Percentiles rank a stretch among this genome's conserved stretches.
Evolutionary conservation across 2,797 vertebrate genomes (phyloP).

Genomic region (Schizothorax lantsangensis): DNA sequence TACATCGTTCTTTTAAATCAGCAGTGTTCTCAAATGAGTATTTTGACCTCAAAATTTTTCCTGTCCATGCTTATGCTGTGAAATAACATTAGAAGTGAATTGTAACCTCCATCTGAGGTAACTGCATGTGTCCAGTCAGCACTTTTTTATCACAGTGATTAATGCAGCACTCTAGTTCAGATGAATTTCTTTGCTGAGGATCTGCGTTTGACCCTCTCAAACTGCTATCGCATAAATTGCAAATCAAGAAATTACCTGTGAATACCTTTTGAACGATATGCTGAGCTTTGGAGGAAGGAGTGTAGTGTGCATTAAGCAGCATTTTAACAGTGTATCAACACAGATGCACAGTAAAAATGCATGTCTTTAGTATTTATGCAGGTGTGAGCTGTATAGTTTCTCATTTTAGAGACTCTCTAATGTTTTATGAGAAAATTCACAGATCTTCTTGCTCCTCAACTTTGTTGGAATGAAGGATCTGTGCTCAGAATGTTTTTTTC

Average conservation of each 20-base stretch:
- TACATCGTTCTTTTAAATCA: neutral
- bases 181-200: conserved; percentile 42
- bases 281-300: neutral
- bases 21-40: neutral
- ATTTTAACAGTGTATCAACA: neutral
- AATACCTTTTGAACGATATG: conserved; percentile 20
- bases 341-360: neutral
- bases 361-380: neutral
- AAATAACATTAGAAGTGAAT: conserved; percentile 1
- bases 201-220: conserved; percentile 24
- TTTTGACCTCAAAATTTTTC: conserved; percentile 4
- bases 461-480: neutral
- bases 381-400: neutral
- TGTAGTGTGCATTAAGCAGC: neutral
- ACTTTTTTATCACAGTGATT: conserved; percentile 52
- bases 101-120: conserved; percentile 10
- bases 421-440: neutral
- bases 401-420: too few species aligned
- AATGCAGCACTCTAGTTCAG: conserved; percentile 45
- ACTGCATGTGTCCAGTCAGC: conserved; percentile 42
- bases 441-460: too few species aligned
- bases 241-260: conserved; percentile 27
- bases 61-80: neutral
- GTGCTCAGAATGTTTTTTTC: neutral
- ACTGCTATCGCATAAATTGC: conserved; percentile 10